Evolutionary conservation across 2,113 vertebrate species (phyloP).

Genomic region (Tor tambroides): DNA sequence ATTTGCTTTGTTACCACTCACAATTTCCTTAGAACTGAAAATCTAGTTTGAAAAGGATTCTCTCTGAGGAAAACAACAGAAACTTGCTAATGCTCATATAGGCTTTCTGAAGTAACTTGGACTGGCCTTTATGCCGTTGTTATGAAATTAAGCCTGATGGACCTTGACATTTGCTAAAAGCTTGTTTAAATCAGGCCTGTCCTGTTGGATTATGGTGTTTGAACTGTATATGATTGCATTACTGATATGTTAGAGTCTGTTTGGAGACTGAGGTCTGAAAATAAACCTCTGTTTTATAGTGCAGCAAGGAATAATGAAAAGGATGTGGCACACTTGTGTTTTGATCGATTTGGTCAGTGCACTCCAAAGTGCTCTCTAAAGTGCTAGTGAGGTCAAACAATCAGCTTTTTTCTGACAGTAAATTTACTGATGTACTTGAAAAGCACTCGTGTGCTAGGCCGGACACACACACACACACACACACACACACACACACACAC

Average conservation of each 20-base stretch:
- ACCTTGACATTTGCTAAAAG: constrained; percentile 8
- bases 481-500: neutral
- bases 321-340: neutral
- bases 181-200: constrained; percentile 1
- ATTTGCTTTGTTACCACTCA: neutral
- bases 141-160: neutral
- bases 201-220: constrained; percentile 11
- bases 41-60: neutral
- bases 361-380: constrained; percentile 5
- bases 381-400: constrained; percentile 13
- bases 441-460: neutral
- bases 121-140: neutral
- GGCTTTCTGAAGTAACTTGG: neutral
- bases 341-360: constrained; percentile 28
- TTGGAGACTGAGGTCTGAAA: neutral
- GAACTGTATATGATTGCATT: neutral
- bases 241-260: neutral
- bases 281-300: constrained; percentile 24
- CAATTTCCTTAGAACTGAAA: neutral
- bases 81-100: neutral
- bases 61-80: constrained; percentile 3
- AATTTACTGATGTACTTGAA: constrained; percentile 11
- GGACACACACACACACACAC: too few relatives aligned
- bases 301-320: constrained; percentile 35
- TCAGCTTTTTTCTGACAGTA: neutral